phyloP scores from a whole-genome alignment of 2,113 vertebrate genomes.

The Synodontis membranacea region DNA sequence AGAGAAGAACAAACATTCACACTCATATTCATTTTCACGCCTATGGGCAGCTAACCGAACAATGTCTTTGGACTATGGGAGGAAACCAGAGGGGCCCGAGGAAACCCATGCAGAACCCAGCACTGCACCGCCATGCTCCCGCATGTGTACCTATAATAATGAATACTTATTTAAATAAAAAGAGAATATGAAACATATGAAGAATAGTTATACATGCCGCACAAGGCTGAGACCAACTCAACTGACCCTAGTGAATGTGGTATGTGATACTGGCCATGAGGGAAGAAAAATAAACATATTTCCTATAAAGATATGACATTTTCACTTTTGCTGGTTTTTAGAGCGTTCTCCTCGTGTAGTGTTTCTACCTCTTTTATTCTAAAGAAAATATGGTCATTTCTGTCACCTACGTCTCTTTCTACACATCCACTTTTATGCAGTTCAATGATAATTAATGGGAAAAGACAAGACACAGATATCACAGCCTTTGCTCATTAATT shows the following conservation, averaged over 20 bases:
- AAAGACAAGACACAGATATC: neutral
- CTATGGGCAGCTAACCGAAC: too few species aligned
- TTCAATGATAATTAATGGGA: neutral
- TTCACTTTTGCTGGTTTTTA: neutral
- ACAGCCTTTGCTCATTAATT: neutral
- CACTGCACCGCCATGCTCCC: too few species aligned
- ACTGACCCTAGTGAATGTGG: neutral
- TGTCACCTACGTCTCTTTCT: neutral
- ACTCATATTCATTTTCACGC: too few species aligned
- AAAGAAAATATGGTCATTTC: neutral
- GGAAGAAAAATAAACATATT: neutral
- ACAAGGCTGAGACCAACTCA: neutral
- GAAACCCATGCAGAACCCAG: too few species aligned
- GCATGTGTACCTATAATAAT: neutral
- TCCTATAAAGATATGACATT: neutral
- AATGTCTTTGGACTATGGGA: too few species aligned
- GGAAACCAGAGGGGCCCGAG: too few species aligned
- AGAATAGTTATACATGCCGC: neutral
- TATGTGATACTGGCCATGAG: neutral
- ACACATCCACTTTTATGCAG: neutral
- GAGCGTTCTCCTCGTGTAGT: neutral
- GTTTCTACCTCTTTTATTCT: neutral
- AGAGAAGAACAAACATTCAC: too few species aligned
- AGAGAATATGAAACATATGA: neutral
- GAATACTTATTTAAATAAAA: constrained; percentile 1